A percentile compares a stretch with the other conserved stretches of the same genome.
phyloP scores from a whole-genome alignment of 1,140 invertebrate species.

The Drosophila aff. region DNA sequence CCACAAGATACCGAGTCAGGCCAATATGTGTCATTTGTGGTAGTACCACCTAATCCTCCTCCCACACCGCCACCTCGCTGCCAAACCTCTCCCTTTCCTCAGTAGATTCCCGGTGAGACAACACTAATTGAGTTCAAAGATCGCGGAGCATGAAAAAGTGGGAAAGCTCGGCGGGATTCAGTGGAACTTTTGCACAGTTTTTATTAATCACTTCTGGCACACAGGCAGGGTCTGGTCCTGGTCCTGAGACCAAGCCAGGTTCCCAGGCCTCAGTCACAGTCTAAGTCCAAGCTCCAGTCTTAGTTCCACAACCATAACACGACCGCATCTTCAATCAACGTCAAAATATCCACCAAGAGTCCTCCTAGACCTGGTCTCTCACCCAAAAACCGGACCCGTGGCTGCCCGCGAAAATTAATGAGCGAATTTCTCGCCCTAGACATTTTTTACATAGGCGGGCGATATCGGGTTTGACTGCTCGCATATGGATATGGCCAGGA shows the following conservation, averaged over 20 bases:
- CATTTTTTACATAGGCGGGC: conserved; percentile 55
- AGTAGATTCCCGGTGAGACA: conserved; percentile 37
- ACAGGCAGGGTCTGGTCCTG: background rate
- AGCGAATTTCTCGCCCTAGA: conserved; percentile 74
- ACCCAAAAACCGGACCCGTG: conserved; percentile 29
- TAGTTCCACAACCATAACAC: conserved; percentile 57
- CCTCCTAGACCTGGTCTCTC: conserved; percentile 13
- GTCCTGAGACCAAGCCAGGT: conserved; percentile 15
- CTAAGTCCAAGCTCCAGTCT: background rate
- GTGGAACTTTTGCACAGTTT: conserved; percentile 47
- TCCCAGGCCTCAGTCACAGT: conserved; percentile 52
- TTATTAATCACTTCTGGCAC: conserved; percentile 60
- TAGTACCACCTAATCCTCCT: conserved; percentile 2
- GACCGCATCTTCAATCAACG: conserved; percentile 81
- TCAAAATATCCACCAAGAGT: conserved; percentile 41
- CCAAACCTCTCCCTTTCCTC: conserved; percentile 1
- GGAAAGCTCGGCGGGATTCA: conserved; percentile 45
- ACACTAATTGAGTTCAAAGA: conserved; percentile 77
- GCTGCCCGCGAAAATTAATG: conserved; percentile 75
- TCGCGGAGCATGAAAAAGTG: conserved; percentile 58
- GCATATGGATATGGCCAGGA: conserved; percentile 36
- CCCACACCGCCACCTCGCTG: background rate
- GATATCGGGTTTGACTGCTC: conserved; percentile 48
- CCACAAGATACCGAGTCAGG: conserved; percentile 41
- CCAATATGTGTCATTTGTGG: conserved; percentile 75